Conservation (phyloP, 37 sponge, comb jelly and placozoan species). For the Geodia barretti region DNA sequence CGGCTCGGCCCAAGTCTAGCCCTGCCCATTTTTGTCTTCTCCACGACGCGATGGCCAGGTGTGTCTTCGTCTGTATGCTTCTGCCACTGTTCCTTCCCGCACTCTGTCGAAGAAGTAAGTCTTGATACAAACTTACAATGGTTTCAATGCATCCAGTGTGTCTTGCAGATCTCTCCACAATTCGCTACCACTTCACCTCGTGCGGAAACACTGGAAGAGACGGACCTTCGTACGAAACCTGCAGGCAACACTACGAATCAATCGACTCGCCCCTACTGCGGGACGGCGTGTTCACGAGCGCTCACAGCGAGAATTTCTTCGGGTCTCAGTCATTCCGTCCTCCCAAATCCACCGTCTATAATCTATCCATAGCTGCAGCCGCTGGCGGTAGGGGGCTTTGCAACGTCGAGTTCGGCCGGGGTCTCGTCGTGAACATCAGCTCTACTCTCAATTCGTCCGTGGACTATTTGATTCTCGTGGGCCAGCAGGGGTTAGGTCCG, state of each 20-base stretch:
- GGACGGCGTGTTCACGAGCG: neutral
- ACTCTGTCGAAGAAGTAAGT: neutral
- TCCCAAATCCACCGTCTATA: conserved; percentile 44
- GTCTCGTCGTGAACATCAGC: neutral
- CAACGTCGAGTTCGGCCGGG: conserved; percentile 10
- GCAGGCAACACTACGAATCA: conserved; percentile 6
- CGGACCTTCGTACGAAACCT: conserved; percentile 35
- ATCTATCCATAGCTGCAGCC: conserved; percentile 62
- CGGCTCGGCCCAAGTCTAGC: too few relatives aligned
- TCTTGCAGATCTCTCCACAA: conserved; percentile 26
- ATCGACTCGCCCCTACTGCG: conserved; percentile 20
- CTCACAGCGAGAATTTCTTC: neutral
- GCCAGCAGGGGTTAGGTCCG: conserved; percentile 48
- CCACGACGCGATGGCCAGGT: neutral
- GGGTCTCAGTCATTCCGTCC: conserved; percentile 57
- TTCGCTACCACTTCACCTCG: conserved; percentile 51
- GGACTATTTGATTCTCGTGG: conserved; percentile 30
- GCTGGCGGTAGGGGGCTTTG: conserved; percentile 62
- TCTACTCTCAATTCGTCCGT: conserved; percentile 5
- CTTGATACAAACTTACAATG: neutral
- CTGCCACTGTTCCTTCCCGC: neutral
- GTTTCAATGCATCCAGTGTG: neutral
- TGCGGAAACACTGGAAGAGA: conserved; percentile 22
- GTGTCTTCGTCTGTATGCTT: neutral
- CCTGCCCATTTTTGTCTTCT: neutral